Evolutionary conservation across 2,113 vertebrate genomes (phyloP).

Genomic region (Cyprinodon brontotheroides): DNA sequence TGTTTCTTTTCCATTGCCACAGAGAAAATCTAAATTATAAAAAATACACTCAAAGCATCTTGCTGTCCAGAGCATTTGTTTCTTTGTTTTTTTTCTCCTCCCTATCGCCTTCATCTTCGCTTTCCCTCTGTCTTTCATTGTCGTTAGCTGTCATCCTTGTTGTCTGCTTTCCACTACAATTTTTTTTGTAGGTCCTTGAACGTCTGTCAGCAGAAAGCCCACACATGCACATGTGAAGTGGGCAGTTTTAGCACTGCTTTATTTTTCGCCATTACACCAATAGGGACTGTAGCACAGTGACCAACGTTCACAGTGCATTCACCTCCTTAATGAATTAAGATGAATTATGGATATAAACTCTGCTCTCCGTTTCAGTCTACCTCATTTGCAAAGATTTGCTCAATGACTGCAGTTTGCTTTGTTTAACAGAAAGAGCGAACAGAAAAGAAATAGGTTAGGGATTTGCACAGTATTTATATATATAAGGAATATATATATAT

Average conservation of each 20-base stretch:
- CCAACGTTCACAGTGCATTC: constrained; percentile 50
- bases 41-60: neutral
- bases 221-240: neutral
- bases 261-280: constrained; percentile 55
- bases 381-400: constrained; percentile 31
- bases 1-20: constrained; percentile 6
- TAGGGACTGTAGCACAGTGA: constrained; percentile 35
- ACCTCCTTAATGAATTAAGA: constrained; percentile 59
- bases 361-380: constrained; percentile 15
- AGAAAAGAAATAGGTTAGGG: too few relatives aligned
- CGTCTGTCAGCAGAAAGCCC: constrained; percentile 47
- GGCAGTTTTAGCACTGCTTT: constrained; percentile 20
- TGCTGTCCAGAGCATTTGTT: constrained; percentile 24
- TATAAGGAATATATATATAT: neutral
- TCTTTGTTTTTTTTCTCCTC: constrained; percentile 12
- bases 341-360: constrained; percentile 56
- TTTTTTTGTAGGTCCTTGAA: constrained; percentile 55
- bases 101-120: constrained; percentile 27
- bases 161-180: constrained; percentile 41
- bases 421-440: too few relatives aligned
- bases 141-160: constrained; percentile 28
- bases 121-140: constrained; percentile 30
- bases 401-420: constrained; percentile 37
- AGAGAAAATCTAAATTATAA: neutral
- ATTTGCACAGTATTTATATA: neutral